Evolutionary conservation across 2,888 invertebrate species (phyloP).

Genomic region (Patella depressa): DNA sequence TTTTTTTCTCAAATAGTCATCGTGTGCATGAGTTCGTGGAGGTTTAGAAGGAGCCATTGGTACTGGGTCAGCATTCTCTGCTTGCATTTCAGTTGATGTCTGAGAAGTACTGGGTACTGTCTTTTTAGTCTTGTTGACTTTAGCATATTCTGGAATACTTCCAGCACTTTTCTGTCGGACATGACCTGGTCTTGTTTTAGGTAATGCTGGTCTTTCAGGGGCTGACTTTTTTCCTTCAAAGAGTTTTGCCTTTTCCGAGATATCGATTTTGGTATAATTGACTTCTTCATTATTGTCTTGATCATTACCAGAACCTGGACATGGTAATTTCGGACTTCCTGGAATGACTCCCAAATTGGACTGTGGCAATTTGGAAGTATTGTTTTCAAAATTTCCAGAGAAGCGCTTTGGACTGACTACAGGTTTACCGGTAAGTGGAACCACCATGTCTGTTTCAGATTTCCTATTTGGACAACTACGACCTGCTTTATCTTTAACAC

Average conservation of each 20-base stretch:
- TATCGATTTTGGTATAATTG: slow-evolving; percentile 1
- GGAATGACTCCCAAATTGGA: neutral
- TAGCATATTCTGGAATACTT: slow-evolving; percentile 14
- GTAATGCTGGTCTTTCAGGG: slow-evolving; percentile 3
- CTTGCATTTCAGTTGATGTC: neutral
- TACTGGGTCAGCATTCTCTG: neutral
- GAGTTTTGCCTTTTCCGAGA: slow-evolving; percentile 14
- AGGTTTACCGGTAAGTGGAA: neutral
- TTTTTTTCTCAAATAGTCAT: slow-evolving; percentile 55
- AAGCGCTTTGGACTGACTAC: neutral
- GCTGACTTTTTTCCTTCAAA: neutral
- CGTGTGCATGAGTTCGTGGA: slow-evolving; percentile 60
- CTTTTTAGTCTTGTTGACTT: slow-evolving; percentile 28
- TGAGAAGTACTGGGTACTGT: slow-evolving; percentile 6
- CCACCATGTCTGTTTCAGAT: neutral
- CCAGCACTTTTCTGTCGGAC: slow-evolving; percentile 1
- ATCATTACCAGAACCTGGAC: slow-evolving; percentile 24
- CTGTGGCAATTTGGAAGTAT: neutral
- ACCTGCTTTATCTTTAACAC: neutral
- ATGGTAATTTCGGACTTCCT: neutral
- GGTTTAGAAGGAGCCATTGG: slow-evolving; percentile 49
- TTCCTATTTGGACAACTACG: neutral
- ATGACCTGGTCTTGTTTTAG: neutral
- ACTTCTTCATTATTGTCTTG: slow-evolving; percentile 2
- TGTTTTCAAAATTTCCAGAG: neutral